Base-by-base conservation (phyloP, 2,888 invertebrate genomes). In the Hyppa rectilinea region DNA sequence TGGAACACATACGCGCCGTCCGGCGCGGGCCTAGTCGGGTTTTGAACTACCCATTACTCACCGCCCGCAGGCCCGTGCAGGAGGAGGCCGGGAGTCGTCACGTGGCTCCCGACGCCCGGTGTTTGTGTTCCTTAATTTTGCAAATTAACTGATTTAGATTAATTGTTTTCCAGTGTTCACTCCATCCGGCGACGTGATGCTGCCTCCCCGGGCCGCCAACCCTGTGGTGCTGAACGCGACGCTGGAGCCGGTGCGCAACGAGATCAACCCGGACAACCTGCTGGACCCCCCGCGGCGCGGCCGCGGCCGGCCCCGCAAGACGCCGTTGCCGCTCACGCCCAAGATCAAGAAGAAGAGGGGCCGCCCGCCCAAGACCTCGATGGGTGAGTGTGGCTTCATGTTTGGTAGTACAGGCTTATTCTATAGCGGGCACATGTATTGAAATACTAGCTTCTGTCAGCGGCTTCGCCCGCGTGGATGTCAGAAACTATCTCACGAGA, bases 301-400 rank as follows among this genome's bases (percentile, higher is more conserved):
- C 0, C 89, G 96, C 52, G 96, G 96, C 0, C 80, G 96, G 0
- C 96, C 96, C 0, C 88, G 96, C 76, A 97, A 97, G 90, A 96
- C 96, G 10, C 96, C 96, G 10, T 85, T 96, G 77, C 95, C 95
- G 0, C 85, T 95, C 40, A 93, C 94, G 45, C 95, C 95, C 14
- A 94, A 95, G 88, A 93, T 95, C 75, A 96, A 96, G 90, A 95
- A 95, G 87, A 90, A 91, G 85, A 82, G 95, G 20, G 96, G 96
- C 3, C 93, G 96, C 6, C 96, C 96, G 76, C 96, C 96, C 10
- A 96, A 96, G 88, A 95, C 96, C 0, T 94, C 94, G 26, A 88
- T 95, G n/a, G 95, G 95, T 96, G 55, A 91, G 86, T 47, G 23
- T n/a, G n/a, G n/a, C n/a, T n/a, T n/a, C n/a, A n/a, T n/a, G n/a